These are phyloP conservation scores for Proteles cristata DNA, from an alignment of 2,113 vertebrate species.

Conservation along the genomic window DNA sequence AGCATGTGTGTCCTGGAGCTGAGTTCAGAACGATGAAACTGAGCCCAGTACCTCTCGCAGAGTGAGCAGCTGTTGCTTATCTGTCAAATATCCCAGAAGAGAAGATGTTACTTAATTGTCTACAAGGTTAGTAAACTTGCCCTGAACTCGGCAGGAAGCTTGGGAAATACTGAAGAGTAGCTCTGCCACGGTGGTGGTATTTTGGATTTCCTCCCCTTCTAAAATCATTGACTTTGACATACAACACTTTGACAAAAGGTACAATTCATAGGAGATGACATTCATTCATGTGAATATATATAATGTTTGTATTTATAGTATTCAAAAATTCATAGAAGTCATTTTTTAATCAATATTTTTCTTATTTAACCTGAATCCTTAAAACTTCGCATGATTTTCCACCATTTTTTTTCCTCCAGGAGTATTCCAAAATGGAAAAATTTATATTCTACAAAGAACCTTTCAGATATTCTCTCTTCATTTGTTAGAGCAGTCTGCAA, in stretches of 20 bases:
- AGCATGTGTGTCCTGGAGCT: accelerated
- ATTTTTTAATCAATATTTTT: background rate
- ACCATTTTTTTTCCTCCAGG: constrained; percentile 1
- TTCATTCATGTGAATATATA: no score
- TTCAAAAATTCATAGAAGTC: background rate
- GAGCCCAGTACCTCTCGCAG: accelerated
- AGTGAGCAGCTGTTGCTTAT: background rate
- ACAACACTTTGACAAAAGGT: background rate
- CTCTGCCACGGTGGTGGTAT: background rate
- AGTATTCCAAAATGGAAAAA: constrained; percentile 62
- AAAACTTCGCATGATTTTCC: background rate
- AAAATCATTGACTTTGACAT: background rate
- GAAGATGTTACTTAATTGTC: background rate
- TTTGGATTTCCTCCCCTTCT: background rate
- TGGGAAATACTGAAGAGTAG: background rate
- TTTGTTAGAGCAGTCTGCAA: background rate
- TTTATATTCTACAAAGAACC: constrained; percentile 61
- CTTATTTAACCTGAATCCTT: background rate
- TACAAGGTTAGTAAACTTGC: background rate
- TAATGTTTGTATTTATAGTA: no score
- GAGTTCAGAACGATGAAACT: background rate
- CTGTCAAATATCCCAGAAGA: background rate
- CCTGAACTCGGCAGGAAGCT: background rate
- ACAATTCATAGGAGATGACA: background rate
- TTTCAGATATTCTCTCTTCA: constrained; percentile 34